Conservation (phyloP, 1,140 invertebrate genomes). For the Drosophila equinoxialis region DNA sequence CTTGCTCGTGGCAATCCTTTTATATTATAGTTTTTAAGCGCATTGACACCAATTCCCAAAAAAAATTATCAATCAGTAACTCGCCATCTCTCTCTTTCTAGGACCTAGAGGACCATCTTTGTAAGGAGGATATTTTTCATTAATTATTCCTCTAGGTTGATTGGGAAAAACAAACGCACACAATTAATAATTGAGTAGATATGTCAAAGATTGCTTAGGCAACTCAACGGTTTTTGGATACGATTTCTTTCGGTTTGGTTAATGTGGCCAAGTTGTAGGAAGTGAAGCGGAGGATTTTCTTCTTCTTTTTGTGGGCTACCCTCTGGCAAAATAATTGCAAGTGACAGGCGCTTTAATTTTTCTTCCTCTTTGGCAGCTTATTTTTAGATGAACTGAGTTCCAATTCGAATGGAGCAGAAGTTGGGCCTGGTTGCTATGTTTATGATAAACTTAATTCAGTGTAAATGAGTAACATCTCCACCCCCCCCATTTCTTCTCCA, state of each 20-base stretch:
- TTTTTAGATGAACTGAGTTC: conserved; percentile 39
- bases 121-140: conserved; percentile 6
- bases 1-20: conserved; percentile 39
- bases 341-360: conserved; percentile 79
- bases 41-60: conserved; percentile 34
- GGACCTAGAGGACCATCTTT: neutral
- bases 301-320: conserved; percentile 17
- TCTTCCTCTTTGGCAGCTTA: conserved; percentile 70
- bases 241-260: conserved; percentile 48
- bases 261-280: conserved; percentile 38
- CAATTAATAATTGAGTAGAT: conserved; percentile 62
- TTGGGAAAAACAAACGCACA: conserved; percentile 33
- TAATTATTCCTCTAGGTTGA: conserved; percentile 52
- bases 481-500: neutral
- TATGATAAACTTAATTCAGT: conserved; percentile 80
- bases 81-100: neutral
- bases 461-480: conserved; percentile 59
- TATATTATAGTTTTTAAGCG: conserved; percentile 37
- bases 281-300: conserved; percentile 40
- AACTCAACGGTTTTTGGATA: conserved; percentile 36
- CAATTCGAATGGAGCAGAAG: neutral
- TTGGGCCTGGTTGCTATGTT: conserved; percentile 59
- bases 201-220: conserved; percentile 32
- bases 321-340: conserved; percentile 71
- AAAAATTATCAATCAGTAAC: neutral